phyloP scores from a whole-genome alignment of 1,140 invertebrate species.

The Armadillidium nasatum region DNA sequence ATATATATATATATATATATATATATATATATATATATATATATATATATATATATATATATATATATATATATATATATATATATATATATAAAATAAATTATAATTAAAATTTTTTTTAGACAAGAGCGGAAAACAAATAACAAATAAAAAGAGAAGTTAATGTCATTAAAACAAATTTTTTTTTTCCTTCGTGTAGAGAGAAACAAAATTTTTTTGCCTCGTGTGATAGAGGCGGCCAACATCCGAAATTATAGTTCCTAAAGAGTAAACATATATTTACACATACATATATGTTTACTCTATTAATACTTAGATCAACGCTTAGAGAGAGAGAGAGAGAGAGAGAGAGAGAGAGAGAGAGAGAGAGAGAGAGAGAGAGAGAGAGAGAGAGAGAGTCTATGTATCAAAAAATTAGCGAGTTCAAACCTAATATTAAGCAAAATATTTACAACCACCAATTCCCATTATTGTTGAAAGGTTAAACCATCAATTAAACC shows the following conservation, averaged over 20 bases:
- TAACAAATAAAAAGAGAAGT: too few species aligned
- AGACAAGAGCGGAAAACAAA: too few species aligned
- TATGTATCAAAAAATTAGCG: background rate
- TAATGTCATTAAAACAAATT: too few species aligned
- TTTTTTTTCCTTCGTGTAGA: too few species aligned
- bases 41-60: slow-evolving; percentile 20
- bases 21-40: slow-evolving; percentile 1
- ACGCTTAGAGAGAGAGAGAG: too few species aligned
- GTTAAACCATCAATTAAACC: background rate
- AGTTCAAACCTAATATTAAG: background rate
- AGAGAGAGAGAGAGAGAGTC: background rate
- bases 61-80: slow-evolving; percentile 16
- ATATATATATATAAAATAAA: background rate
- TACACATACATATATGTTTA: background rate
- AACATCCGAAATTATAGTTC: too few species aligned
- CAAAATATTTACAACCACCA: background rate
- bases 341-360: too few species aligned
- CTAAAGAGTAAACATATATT: background rate
- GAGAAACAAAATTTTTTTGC: too few species aligned
- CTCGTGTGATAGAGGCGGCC: too few species aligned
- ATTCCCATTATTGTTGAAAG: slow-evolving; percentile 1
- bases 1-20: too few species aligned
- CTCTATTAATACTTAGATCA: background rate
- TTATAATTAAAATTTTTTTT: background rate
- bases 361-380: too few species aligned